A percentile compares a stretch with the other conserved stretches of the same genome.
phyloP scores from a whole-genome alignment of 2,797 vertebrate species.

The Sebastiscus tertius region DNA sequence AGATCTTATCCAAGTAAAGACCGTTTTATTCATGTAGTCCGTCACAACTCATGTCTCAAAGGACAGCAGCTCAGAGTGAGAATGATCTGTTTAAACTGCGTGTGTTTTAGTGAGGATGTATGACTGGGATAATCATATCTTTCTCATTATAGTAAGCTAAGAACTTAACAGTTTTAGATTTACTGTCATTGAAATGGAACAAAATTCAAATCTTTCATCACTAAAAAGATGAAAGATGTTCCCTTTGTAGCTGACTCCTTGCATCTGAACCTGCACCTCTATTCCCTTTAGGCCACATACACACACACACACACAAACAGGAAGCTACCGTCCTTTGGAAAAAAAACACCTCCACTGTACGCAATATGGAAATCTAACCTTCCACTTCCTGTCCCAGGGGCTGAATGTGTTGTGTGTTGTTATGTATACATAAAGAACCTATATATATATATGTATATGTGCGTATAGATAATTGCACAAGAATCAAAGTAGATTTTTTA shows the following conservation, averaged over 20 bases:
- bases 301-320: not conserved
- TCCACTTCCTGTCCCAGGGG: slow-evolving; percentile 10
- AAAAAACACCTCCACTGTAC: not conserved
- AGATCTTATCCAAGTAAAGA: not conserved
- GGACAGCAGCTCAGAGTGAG: not conserved
- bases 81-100: not conserved
- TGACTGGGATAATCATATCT: not conserved
- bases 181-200: not conserved
- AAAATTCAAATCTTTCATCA: not conserved
- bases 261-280: slow-evolving; percentile 15
- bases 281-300: not conserved
- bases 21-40: not conserved
- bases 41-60: not conserved
- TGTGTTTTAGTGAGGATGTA: not conserved
- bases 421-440: not conserved
- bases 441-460: not conserved
- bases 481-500: not conserved
- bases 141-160: not conserved
- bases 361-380: slow-evolving; percentile 10
- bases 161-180: not conserved
- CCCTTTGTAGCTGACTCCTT: not conserved
- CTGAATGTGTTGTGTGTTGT: not conserved
- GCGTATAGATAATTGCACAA: not conserved
- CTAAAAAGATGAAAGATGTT: not conserved
- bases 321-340: not conserved